A percentile compares a stretch with the other conserved stretches of the same genome.
Evolutionary conservation across 2,113 vertebrate species (phyloP).

Genomic region (Lynx canadensis): DNA sequence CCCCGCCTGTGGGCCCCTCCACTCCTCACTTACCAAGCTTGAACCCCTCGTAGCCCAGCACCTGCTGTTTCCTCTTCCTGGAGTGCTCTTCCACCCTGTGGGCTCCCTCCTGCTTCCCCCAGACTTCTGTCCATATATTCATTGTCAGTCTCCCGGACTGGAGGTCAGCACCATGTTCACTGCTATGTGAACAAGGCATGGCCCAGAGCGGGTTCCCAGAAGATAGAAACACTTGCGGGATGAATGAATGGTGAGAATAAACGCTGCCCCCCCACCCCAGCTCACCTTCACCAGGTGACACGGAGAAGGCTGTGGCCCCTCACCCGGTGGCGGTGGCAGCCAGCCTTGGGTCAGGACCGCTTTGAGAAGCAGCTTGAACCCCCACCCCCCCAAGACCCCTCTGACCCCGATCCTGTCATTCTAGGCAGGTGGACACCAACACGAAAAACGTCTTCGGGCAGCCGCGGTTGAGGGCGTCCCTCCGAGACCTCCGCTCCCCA

Average conservation of each 20-base stretch:
- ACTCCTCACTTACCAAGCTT: not conserved
- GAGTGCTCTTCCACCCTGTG: not conserved
- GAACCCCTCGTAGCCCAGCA: not conserved
- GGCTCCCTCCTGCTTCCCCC: not conserved
- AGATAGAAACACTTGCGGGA: no score
- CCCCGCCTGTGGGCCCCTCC: rapidly evolving
- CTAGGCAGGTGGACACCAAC: constrained; percentile 90
- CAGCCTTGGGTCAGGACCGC: not conserved
- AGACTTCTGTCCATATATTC: not conserved
- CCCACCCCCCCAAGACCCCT: not conserved
- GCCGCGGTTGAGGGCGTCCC: constrained; percentile 91
- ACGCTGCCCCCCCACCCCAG: rapidly evolving
- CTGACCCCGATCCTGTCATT: not conserved
- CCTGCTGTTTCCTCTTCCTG: not conserved
- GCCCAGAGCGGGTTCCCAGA: not conserved
- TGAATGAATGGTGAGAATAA: rapidly evolving
- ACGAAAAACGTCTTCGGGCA: constrained; percentile 95
- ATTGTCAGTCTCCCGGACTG: not conserved
- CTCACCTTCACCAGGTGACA: rapidly evolving
- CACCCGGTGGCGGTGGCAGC: rapidly evolving
- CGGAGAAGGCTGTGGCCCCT: rapidly evolving
- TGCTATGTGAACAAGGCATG: not conserved
- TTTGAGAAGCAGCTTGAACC: rapidly evolving
- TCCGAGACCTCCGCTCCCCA: constrained; percentile 94
- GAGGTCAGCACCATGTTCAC: rapidly evolving